Conservation (phyloP, 2,888 invertebrate species). For the Laothoe populi region DNA sequence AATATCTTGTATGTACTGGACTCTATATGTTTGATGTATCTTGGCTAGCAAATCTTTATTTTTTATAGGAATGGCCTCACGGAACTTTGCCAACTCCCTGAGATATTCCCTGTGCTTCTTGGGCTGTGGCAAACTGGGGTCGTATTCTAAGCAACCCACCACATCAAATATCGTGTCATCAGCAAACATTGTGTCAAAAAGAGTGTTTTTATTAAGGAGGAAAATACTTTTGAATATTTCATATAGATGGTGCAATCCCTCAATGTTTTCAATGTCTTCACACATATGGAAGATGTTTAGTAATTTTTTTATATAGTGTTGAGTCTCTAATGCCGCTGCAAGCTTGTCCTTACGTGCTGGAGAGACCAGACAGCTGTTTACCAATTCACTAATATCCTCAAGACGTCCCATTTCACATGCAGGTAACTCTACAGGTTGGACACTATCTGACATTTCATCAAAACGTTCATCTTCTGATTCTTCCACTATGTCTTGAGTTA, state of each 20-base stretch:
- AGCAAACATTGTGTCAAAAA: conserved; percentile 99
- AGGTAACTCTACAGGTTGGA: conserved; percentile 97
- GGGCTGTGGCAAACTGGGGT: conserved; percentile 93
- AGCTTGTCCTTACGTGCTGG: conserved; percentile 97
- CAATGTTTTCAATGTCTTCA: conserved; percentile 97
- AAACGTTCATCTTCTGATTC: conserved; percentile 98
- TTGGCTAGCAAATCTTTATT: conserved; percentile 97
- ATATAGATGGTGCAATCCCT: conserved; percentile 97
- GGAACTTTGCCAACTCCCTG: conserved; percentile 95
- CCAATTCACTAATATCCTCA: conserved; percentile 97
- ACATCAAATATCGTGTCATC: conserved; percentile 99
- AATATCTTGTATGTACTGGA: conserved; percentile 99
- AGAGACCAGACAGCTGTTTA: conserved; percentile 94
- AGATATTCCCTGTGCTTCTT: conserved; percentile 98
- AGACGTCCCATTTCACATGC: conserved; percentile 96
- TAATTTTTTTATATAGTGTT: conserved; percentile 97
- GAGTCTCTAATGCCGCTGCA: conserved; percentile 95
- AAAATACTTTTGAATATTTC: conserved; percentile 99
- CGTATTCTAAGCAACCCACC: conserved; percentile 99
- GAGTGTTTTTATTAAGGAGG: conserved; percentile 97
- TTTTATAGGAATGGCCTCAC: conserved; percentile 97
- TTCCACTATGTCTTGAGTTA: conserved; percentile 98
- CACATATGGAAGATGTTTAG: conserved; percentile 98
- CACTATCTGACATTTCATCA: conserved; percentile 98
- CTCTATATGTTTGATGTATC: conserved; percentile 99